Evolutionary conservation across 2,888 invertebrate genomes (phyloP), one percentile per base, ranked within the genome.

Genomic region (Agrotis ipsilon): DNA sequence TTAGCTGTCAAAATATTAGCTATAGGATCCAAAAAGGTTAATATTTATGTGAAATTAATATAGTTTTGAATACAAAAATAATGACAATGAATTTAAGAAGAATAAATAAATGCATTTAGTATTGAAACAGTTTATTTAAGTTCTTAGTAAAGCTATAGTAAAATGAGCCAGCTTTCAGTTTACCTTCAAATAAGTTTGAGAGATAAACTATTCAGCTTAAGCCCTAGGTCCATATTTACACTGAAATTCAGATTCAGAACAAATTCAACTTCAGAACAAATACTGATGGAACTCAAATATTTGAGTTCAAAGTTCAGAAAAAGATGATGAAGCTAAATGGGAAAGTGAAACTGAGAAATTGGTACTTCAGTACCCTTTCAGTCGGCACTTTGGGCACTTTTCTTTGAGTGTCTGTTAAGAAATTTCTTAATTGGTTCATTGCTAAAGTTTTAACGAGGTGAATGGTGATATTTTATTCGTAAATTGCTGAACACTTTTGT

Each of bases 361-460:
- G 62, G 67, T 61, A 69, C 75, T 63, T 60, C 27, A 24, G 54
- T 46, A 71, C 65, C 57, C 66, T 61, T 67, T 61, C 32, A 62
- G 49, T 54, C 60, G 49, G 32, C 72, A 76, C 63, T 78, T 61
- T 14, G 51, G 51, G 57, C 51, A 75, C 72, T 80, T 82, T 77
- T 82, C 70, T 74, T 79, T 81, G 72, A 85, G 68, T 60, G 68
- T 57, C 74, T 65, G 69, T 82, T 69, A 66, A 75, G 72, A 78
- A n/a, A 78, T 71, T 80, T 76, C 75, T 78, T 81, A 87, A 86
- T 86, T 87, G 83, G 72, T 79, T 70, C 72, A 82, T 85, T 78
- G 62, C 46, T 54, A 48, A 81, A 84, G 80, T 85, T 87, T 83
- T 79, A 86, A 86, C 77, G 80, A 82, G 81, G 78, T 79, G 75